Percentiles rank a stretch among this genome's conserved stretches.
Conservation (phyloP, 2,797 vertebrate genomes). For the Otolemur crassicaudatus region DNA sequence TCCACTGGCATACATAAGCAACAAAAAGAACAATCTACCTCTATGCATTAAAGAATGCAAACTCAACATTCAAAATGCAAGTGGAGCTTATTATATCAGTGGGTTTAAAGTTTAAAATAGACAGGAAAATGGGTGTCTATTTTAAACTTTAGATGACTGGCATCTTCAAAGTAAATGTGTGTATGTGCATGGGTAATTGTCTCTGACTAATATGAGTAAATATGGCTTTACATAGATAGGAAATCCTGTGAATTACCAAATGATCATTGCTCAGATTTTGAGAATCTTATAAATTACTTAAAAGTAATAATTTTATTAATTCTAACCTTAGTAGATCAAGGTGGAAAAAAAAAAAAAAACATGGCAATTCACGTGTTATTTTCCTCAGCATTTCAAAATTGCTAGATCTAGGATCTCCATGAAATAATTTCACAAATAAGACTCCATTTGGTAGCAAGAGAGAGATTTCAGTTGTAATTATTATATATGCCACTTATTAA, state of each 20-base stretch:
- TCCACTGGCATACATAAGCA: not conserved
- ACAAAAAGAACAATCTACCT: not conserved
- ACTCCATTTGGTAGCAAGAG: not conserved
- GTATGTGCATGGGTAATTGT: not conserved
- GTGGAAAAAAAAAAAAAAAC: not conserved
- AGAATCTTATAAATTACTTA: not conserved
- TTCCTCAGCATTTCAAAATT: not conserved
- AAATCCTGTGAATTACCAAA: not conserved
- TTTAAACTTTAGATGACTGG: not conserved
- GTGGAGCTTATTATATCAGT: not conserved
- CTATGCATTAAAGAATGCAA: not conserved
- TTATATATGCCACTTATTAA: not conserved
- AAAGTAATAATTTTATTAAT: slow-evolving; percentile 29
- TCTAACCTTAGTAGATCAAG: not conserved
- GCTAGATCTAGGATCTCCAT: not conserved
- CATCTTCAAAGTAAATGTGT: not conserved
- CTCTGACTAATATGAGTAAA: not conserved
- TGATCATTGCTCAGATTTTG: not conserved
- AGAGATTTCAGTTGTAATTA: slow-evolving; percentile 10
- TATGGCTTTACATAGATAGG: not conserved
- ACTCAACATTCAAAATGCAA: not conserved
- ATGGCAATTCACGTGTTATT: not conserved
- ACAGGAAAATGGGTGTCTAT: not conserved
- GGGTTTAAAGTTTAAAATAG: not conserved
- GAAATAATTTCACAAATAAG: not conserved